A percentile compares a stretch with the other conserved stretches of the same genome.
Conservation (phyloP, 1,140 invertebrate genomes). For the Drosophila ogumai region DNA sequence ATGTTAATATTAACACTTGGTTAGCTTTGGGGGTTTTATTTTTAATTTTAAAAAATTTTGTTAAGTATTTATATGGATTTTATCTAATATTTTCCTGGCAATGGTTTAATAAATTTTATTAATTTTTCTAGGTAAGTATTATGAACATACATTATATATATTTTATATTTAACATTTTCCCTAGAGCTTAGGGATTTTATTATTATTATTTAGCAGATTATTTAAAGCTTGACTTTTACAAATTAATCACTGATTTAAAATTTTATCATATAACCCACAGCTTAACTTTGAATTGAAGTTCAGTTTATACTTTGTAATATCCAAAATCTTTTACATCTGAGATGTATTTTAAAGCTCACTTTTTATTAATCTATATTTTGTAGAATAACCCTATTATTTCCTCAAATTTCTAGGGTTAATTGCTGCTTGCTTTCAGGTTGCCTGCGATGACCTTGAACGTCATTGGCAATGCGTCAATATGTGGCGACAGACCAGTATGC, state of each 20-base stretch:
- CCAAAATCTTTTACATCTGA: neutral
- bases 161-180: too few species aligned
- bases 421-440: slow-evolving; percentile 18
- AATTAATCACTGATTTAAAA: neutral
- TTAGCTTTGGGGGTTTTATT: neutral
- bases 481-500: slow-evolving; percentile 47
- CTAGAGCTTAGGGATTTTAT: neutral
- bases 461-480: slow-evolving; percentile 60
- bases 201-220: neutral
- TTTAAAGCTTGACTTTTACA: too few species aligned
- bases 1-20: slow-evolving; percentile 43
- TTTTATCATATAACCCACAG: neutral
- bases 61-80: neutral
- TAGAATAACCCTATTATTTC: neutral
- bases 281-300: neutral
- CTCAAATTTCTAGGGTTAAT: slow-evolving; percentile 17
- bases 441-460: slow-evolving; percentile 60
- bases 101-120: too few species aligned
- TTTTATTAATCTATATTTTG: too few species aligned
- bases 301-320: neutral
- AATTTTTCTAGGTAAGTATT: neutral
- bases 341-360: neutral
- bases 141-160: neutral
- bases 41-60: neutral
- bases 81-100: neutral